phyloP scores from a whole-genome alignment of 2,888 invertebrate genomes.

The Mesopsocus fuscifrons region DNA sequence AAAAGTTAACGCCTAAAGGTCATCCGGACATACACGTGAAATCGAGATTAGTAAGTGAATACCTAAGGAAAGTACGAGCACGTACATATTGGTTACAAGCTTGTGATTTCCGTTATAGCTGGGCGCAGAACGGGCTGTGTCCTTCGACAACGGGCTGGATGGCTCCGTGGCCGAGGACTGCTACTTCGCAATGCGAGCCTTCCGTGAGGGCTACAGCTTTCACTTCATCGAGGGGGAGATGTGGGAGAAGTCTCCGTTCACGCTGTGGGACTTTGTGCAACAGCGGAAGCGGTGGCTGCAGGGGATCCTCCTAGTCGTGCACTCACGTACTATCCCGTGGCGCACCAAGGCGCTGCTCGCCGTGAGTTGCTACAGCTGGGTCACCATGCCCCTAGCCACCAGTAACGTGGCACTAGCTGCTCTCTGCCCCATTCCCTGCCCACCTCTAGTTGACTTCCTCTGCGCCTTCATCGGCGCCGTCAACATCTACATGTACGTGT shows the following conservation, averaged over 20 bases:
- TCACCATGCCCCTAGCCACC: constrained; percentile 80
- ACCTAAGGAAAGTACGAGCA: no score
- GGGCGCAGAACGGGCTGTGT: constrained; percentile 74
- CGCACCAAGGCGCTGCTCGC: constrained; percentile 62
- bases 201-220: constrained; percentile 74
- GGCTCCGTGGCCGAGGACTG: constrained; percentile 98
- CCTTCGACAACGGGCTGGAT: constrained; percentile 90
- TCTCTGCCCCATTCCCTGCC: constrained; percentile 73
- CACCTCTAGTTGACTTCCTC: constrained; percentile 60
- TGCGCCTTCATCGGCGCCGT: constrained; percentile 86
- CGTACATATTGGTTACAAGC: no score
- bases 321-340: constrained; percentile 64
- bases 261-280: constrained; percentile 84
- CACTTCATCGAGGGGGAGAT: constrained; percentile 96
- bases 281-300: constrained; percentile 93
- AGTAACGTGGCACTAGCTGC: constrained; percentile 73
- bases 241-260: constrained; percentile 97
- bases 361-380: constrained; percentile 89
- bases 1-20: no score
- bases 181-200: constrained; percentile 92
- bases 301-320: constrained; percentile 75
- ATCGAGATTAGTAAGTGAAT: no score
- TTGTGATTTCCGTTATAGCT: constrained; percentile 45
- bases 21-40: no score
- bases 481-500: constrained; percentile 94